These are phyloP conservation scores for Amniataba percoides DNA, from an alignment of 2,797 vertebrate genomes.

Conservation along the genomic window DNA sequence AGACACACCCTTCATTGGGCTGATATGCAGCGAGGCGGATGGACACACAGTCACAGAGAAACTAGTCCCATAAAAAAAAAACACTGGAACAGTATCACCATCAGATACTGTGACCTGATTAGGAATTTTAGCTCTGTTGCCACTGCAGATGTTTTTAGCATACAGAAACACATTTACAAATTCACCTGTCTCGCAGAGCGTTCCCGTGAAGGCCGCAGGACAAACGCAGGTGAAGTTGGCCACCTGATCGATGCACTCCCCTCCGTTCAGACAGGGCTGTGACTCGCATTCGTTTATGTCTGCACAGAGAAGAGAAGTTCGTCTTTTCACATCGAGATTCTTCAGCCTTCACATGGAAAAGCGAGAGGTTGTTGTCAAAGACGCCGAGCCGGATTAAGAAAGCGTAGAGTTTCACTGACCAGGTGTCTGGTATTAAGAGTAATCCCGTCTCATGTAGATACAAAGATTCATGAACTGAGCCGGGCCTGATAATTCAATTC, in stretches of 20 bases:
- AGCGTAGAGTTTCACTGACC: conserved; percentile 74
- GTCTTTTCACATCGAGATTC: conserved; percentile 31
- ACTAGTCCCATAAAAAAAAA: no score
- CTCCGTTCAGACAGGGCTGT: conserved; percentile 91
- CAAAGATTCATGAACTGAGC: conserved; percentile 68
- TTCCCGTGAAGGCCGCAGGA: conserved; percentile 86
- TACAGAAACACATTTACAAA: neutral
- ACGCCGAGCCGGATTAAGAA: conserved; percentile 61
- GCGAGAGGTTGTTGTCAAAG: conserved; percentile 42
- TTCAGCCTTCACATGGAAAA: conserved; percentile 41
- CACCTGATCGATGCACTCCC: conserved; percentile 86
- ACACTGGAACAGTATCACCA: no score
- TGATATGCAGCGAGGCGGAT: neutral
- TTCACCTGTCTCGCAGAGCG: conserved; percentile 92
- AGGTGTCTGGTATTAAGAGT: conserved; percentile 81
- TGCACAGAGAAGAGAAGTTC: conserved; percentile 62
- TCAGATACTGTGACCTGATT: no score
- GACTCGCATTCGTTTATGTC: conserved; percentile 91
- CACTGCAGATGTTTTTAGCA: no score
- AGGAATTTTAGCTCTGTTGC: no score
- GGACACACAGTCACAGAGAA: neutral
- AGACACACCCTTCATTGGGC: neutral
- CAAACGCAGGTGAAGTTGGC: conserved; percentile 92
- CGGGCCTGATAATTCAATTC: conserved; percentile 68
- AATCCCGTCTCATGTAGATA: conserved; percentile 78